Percentiles rank a stretch among this genome's conserved stretches.
phyloP scores from a whole-genome alignment of 1,140 invertebrate genomes.

The Mylabris phalerata region DNA sequence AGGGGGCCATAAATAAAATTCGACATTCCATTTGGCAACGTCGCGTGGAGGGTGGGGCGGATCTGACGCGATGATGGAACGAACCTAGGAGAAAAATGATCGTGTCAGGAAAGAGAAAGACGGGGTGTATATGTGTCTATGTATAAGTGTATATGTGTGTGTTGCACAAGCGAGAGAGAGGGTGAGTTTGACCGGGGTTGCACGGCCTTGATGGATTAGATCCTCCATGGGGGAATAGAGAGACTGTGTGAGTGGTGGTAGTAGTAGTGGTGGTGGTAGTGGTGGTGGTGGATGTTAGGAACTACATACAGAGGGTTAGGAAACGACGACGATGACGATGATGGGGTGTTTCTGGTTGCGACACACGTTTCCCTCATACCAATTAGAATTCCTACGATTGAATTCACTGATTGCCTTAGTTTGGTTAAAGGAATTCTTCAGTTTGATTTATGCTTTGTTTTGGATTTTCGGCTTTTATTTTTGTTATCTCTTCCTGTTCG shows the following conservation, averaged over 20 bases:
- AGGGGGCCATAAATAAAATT: constrained; percentile 44
- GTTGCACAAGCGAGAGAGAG: constrained; percentile 14
- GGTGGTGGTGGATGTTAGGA: neutral
- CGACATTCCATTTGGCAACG: constrained; percentile 45
- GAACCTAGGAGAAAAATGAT: constrained; percentile 44
- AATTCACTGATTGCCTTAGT: constrained; percentile 27
- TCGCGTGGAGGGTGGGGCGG: constrained; percentile 37
- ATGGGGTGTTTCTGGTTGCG: constrained; percentile 17
- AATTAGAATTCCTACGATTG: constrained; percentile 42
- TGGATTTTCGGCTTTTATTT: neutral
- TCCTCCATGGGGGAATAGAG: constrained; percentile 13
- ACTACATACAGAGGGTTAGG: constrained; percentile 4
- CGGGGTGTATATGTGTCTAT: constrained; percentile 18
- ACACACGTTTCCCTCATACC: constrained; percentile 38
- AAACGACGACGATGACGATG: constrained; percentile 3
- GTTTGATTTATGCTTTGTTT: constrained; percentile 27
- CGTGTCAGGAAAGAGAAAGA: constrained; percentile 36
- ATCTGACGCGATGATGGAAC: constrained; percentile 45
- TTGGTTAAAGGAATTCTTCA: constrained; percentile 17
- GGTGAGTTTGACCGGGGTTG: constrained; percentile 35
- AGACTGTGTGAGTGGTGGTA: neutral
- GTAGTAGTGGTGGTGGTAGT: neutral
- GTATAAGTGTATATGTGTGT: constrained; percentile 10
- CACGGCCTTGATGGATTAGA: constrained; percentile 41
- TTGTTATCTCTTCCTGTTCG: too few species aligned